Conservation (phyloP, 2,797 vertebrate genomes). For the Acanthurus leucopareius region DNA sequence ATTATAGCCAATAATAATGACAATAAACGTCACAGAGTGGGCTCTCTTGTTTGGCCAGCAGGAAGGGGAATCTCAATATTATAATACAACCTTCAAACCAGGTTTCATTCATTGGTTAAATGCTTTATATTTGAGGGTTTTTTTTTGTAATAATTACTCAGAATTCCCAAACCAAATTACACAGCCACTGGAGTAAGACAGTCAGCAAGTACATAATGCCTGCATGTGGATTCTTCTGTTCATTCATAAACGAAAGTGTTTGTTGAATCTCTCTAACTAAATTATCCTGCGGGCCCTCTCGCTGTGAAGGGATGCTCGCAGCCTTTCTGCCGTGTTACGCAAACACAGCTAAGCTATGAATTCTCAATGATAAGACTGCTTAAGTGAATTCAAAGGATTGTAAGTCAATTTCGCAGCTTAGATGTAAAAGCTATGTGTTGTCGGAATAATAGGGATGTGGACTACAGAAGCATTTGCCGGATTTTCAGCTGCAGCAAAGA, state of each 20-base stretch:
- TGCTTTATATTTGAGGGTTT: background rate
- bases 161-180: background rate
- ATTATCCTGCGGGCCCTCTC: background rate
- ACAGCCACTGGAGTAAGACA: background rate
- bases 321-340: slow-evolving; percentile 9
- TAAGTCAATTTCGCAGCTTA: slow-evolving; percentile 38
- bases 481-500: slow-evolving; percentile 4
- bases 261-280: slow-evolving; percentile 8
- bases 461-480: background rate
- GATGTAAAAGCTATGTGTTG: slow-evolving; percentile 17
- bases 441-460: slow-evolving; percentile 9
- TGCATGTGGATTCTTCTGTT: slow-evolving; percentile 2
- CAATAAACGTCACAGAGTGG: slow-evolving; percentile 19
- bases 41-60: slow-evolving; percentile 27
- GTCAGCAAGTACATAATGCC: slow-evolving; percentile 13
- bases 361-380: slow-evolving; percentile 16
- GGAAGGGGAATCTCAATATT: background rate
- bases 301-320: slow-evolving; percentile 11
- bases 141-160: slow-evolving; percentile 10
- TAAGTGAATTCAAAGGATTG: slow-evolving; percentile 44
- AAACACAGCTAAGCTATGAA: slow-evolving; percentile 35
- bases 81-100: too few species aligned
- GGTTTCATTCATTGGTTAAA: background rate
- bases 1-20: slow-evolving; percentile 45
- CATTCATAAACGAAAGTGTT: slow-evolving; percentile 2